phyloP scores from a whole-genome alignment of 2,888 invertebrate genomes.

The Cynaeus angustus region DNA sequence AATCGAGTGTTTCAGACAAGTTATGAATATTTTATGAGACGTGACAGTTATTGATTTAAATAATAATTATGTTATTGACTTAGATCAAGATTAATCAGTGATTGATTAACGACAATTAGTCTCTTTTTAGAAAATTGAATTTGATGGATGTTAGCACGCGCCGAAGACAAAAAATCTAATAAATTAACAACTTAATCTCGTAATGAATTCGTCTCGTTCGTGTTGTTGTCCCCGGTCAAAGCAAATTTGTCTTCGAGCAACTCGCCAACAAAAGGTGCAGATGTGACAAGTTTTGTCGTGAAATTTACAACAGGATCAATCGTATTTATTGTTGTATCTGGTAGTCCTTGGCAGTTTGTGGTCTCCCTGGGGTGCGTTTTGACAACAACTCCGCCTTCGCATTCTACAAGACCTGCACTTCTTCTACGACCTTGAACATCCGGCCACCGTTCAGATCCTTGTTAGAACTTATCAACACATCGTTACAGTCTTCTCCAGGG shows the following conservation, averaged over 20 bases:
- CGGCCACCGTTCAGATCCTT: constrained; percentile 45
- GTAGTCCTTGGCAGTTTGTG: constrained; percentile 58
- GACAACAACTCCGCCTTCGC: constrained; percentile 60
- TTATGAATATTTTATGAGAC: constrained; percentile 5
- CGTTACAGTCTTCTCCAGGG: constrained; percentile 43
- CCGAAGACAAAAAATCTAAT: too few species aligned
- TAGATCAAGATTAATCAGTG: constrained; percentile 4
- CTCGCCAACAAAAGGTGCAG: constrained; percentile 56
- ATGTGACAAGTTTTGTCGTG: constrained; percentile 54
- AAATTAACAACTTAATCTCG: constrained; percentile 22
- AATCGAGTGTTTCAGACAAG: neutral
- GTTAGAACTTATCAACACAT: constrained; percentile 48
- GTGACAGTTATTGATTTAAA: constrained; percentile 25
- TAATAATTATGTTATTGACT: constrained; percentile 13
- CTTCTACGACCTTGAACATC: constrained; percentile 50
- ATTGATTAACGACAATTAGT: constrained; percentile 28
- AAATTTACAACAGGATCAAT: constrained; percentile 49
- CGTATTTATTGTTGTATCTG: constrained; percentile 52
- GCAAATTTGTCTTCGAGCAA: constrained; percentile 39
- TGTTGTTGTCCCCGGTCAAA: neutral
- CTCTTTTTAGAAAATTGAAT: constrained; percentile 33
- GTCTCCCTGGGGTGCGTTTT: constrained; percentile 60
- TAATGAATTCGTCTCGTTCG: constrained; percentile 22
- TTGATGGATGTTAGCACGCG: too few species aligned
- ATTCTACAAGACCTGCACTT: constrained; percentile 46